A percentile compares a stretch with the other conserved stretches of the same genome.
phyloP scores from a whole-genome alignment of 2,888 invertebrate genomes.

The Ichneumoninae sp. region DNA sequence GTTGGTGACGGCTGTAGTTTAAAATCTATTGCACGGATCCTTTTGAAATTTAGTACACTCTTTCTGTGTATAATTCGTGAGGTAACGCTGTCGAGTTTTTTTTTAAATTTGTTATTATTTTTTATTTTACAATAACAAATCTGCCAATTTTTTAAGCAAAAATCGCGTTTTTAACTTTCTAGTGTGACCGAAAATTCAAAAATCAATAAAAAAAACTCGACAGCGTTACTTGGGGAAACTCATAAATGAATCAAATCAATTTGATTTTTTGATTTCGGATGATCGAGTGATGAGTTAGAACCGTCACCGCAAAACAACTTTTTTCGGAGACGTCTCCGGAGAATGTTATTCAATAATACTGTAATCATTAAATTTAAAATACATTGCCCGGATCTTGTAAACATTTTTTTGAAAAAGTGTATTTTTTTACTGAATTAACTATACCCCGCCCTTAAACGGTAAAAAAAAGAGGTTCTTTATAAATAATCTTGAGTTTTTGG shows the following conservation, averaged over 20 bases:
- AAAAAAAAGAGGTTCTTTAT: neutral
- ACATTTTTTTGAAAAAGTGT: too few relatives aligned
- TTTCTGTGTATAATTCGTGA: too few relatives aligned
- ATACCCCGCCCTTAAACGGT: neutral
- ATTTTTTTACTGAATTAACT: too few relatives aligned
- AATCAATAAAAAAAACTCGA: constrained; percentile 55
- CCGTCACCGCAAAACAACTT: constrained; percentile 64
- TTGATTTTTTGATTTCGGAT: constrained; percentile 65
- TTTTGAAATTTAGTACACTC: too few relatives aligned
- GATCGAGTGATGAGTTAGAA: constrained; percentile 65
- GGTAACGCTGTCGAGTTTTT: too few relatives aligned
- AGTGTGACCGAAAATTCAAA: constrained; percentile 60
- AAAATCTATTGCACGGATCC: too few relatives aligned
- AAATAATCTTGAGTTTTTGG: neutral
- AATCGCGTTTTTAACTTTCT: constrained; percentile 65
- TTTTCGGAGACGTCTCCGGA: constrained; percentile 63
- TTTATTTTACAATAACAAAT: constrained; percentile 67
- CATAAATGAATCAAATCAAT: too few relatives aligned
- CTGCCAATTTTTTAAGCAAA: constrained; percentile 64
- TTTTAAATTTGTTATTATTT: constrained; percentile 28
- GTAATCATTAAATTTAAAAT: too few relatives aligned
- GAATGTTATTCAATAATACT: constrained; percentile 34
- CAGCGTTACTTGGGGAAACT: constrained; percentile 54
- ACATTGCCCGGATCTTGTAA: too few relatives aligned
- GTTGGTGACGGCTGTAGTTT: too few relatives aligned